Base-by-base conservation (phyloP, 1,140 invertebrate species). In the Hirudo medicinalis region DNA sequence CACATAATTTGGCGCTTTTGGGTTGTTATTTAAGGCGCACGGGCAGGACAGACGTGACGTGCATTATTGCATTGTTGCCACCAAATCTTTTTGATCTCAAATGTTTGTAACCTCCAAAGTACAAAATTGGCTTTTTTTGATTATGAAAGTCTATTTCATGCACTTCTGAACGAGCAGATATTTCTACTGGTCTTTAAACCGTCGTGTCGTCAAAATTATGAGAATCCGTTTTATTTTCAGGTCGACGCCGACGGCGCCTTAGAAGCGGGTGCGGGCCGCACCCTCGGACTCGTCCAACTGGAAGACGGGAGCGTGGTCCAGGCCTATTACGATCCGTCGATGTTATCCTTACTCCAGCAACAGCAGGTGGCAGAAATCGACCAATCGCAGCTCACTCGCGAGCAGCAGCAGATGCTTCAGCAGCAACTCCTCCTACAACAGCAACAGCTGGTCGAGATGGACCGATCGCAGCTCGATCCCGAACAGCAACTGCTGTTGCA, bases 401-500 rank as follows among this genome's bases (percentile, higher is more conserved):
- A 63, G 29, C 57, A 63, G 29, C 57, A 63, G 29, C 57, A 25
- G 22, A 25, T 63, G 29, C 22, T 25, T 0, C 57, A 63, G 19
- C 57, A 63, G 29, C 57, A 63, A 25, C 29, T 63, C 22, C 29
- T 63, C 8, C 22, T 25, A 63, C 57, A 63, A 32, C 57, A 63
- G 57, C 57, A 63, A 22, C 57, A 63, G 19, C 57, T 63, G 22
- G 29, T 32, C 22, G 22, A 22, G 22, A 32, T 25, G 22, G 22
- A 63, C 22, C 57, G 17, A 32, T 32, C 22, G 29, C 57, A 63
- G 29, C 57, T 63, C 29, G 22, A 25, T 63, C 22, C 22, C 4
- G 22, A 63, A 63, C 57, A 63, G 29, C 57, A 63, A n/a, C 57
- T 25, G 4, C 57, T 63, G 57, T 20, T 63, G 57, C 22, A 63